These are phyloP conservation scores for Acheta domesticus DNA, from an alignment of 2,888 invertebrate genomes.

Conservation along the genomic window DNA sequence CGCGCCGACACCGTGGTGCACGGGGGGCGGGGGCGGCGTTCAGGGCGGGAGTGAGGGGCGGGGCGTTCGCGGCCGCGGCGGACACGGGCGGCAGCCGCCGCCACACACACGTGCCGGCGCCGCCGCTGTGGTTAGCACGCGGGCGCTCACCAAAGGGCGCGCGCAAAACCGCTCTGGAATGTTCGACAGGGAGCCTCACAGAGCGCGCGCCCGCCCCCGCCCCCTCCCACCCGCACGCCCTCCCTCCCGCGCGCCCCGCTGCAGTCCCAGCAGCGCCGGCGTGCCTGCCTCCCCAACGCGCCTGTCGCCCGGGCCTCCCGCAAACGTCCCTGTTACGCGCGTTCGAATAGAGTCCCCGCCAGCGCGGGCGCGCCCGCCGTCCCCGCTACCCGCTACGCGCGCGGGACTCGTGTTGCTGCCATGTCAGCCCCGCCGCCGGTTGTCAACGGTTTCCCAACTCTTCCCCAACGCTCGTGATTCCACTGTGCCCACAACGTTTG, in stretches of 20 bases:
- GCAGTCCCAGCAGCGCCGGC: not conserved
- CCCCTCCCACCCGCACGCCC: not conserved
- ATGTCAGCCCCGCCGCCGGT: no score
- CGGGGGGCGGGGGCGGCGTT: not conserved
- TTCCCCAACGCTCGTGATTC: no score
- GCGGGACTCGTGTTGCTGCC: no score
- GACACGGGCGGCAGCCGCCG: not conserved
- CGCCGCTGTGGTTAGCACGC: not conserved
- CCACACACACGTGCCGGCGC: not conserved
- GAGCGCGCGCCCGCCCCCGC: not conserved
- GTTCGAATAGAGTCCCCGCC: no score
- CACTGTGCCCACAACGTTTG: no score
- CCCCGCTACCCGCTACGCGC: no score
- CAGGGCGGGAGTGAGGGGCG: not conserved
- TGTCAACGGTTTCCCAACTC: no score
- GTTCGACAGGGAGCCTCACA: not conserved
- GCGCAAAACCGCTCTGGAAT: conserved; percentile 9
- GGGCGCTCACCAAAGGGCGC: not conserved
- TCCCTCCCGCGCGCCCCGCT: not conserved
- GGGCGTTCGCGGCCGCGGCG: not conserved
- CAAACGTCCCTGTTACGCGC: no score
- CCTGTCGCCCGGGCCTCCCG: not conserved
- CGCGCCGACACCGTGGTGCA: not conserved
- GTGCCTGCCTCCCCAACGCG: not conserved
- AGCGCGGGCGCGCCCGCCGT: no score